A percentile compares a stretch with the other conserved stretches of the same genome.
These are phyloP conservation scores for Microvelia longipes DNA, from an alignment of 1,140 invertebrate species.

Conservation along the genomic window DNA sequence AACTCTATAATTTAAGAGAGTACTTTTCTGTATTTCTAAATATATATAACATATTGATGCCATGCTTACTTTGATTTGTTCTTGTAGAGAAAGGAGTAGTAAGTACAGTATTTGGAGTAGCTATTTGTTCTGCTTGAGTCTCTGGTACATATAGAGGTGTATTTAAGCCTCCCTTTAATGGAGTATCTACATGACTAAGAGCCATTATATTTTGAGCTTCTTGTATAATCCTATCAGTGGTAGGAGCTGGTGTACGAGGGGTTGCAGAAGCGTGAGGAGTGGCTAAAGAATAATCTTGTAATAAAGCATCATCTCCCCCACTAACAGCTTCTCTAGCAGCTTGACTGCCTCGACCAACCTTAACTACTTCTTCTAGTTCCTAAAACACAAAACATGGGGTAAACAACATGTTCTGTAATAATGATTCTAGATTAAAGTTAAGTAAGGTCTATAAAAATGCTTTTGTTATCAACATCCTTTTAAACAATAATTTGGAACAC, in stretches of 20 bases:
- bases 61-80: conserved; percentile 26
- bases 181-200: conserved; percentile 90
- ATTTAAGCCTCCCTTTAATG: conserved; percentile 88
- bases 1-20: no score
- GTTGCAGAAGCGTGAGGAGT: conserved; percentile 60
- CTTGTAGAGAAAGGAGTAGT: conserved; percentile 74
- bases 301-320: conserved; percentile 67
- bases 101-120: conserved; percentile 90
- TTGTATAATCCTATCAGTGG: conserved; percentile 49
- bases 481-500: no score
- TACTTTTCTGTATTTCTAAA: no score
- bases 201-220: conserved; percentile 99
- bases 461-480: no score
- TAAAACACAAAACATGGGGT: conserved; percentile 26
- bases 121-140: conserved; percentile 51
- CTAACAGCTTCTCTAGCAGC: conserved; percentile 79
- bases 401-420: no score
- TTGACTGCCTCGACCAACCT: conserved; percentile 88
- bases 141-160: conserved; percentile 76
- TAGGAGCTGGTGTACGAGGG: conserved; percentile 68
- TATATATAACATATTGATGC: no score
- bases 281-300: conserved; percentile 75
- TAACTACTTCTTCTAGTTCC: conserved; percentile 84
- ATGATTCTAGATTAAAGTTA: no score
- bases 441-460: no score